Evolutionary conservation across 2,113 vertebrate species (phyloP).

Genomic region (Spea bombifrons): DNA sequence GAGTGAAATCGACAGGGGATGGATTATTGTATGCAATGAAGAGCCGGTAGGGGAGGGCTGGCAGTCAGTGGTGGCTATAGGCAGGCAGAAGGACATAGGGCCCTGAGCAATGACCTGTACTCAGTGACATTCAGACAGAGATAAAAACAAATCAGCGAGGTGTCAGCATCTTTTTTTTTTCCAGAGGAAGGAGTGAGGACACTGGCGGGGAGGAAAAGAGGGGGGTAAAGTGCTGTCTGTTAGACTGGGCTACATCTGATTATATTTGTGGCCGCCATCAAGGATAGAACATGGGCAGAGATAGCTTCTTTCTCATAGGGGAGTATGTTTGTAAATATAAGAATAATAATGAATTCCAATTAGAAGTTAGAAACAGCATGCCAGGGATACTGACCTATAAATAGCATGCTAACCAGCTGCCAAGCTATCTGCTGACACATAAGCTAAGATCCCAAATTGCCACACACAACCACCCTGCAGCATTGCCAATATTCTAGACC

Average conservation of each 20-base stretch:
- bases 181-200: slow-evolving; percentile 30
- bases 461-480: neutral
- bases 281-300: neutral
- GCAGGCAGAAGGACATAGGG: slow-evolving; percentile 37
- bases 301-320: neutral
- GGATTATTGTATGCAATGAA: slow-evolving; percentile 27
- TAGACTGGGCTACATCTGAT: slow-evolving; percentile 26
- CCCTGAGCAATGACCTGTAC: slow-evolving; percentile 44
- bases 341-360: too few relatives aligned
- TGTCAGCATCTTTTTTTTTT: slow-evolving; percentile 39
- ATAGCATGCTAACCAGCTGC: too few relatives aligned
- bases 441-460: too few relatives aligned
- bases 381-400: too few relatives aligned
- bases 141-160: slow-evolving; percentile 48
- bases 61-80: slow-evolving; percentile 30
- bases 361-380: too few relatives aligned
- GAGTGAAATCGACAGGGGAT: slow-evolving; percentile 8
- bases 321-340: neutral
- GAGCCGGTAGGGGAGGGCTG: slow-evolving; percentile 1
- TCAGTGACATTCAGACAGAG: slow-evolving; percentile 40
- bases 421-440: too few relatives aligned
- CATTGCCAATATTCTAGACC: neutral
- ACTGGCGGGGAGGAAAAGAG: slow-evolving; percentile 7
- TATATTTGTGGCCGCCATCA: slow-evolving; percentile 5
- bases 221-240: neutral